Evolutionary conservation across 2,113 vertebrate species (phyloP).

Genomic region (Ageneiosus marmoratus): DNA sequence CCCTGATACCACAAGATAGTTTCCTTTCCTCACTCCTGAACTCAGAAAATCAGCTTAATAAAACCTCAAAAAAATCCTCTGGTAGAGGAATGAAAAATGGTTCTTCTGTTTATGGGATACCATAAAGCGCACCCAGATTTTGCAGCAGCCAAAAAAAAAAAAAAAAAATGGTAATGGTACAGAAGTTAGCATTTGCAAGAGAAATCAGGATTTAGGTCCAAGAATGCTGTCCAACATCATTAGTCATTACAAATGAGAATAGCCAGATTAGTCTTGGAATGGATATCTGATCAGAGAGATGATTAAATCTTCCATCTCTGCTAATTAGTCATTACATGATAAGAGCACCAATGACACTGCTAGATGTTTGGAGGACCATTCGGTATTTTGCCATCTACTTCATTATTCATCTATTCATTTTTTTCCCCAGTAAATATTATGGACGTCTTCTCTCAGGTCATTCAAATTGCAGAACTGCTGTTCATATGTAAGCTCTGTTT

Average conservation of each 20-base stretch:
- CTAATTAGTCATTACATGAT: slow-evolving; percentile 8
- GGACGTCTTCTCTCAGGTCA: neutral
- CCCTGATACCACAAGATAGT: neutral
- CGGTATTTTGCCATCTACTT: neutral
- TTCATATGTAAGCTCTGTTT: slow-evolving; percentile 2
- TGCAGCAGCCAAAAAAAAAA: neutral
- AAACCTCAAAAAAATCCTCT: neutral
- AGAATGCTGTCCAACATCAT: neutral
- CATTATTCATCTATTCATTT: no score
- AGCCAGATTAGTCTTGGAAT: neutral
- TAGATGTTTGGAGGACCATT: neutral
- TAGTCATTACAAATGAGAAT: neutral
- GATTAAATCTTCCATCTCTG: neutral
- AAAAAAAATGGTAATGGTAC: neutral
- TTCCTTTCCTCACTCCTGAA: neutral
- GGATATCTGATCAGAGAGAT: neutral
- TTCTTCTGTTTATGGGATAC: neutral
- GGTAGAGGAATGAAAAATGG: neutral
- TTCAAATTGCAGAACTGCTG: slow-evolving; percentile 12
- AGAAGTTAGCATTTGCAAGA: neutral
- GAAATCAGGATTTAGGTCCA: neutral
- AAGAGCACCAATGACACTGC: neutral
- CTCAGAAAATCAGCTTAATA: neutral
- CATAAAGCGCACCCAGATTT: neutral
- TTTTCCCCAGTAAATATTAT: neutral